phyloP scores from a whole-genome alignment of 2,797 vertebrate species.

The Allobates femoralis region DNA sequence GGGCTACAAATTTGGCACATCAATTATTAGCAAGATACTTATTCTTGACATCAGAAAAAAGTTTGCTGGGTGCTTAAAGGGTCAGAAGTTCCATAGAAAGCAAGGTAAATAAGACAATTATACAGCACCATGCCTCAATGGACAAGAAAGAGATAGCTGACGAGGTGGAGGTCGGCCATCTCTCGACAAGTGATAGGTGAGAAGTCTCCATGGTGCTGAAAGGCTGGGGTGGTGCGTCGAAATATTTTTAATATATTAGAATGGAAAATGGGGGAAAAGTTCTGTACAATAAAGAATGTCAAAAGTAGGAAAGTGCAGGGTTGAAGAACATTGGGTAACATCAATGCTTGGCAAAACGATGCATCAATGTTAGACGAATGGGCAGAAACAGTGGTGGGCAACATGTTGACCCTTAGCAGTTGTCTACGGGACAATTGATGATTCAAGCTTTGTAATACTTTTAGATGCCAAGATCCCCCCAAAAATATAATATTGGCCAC shows the following conservation, averaged over 20 bases:
- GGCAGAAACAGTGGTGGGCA: slow-evolving; percentile 31
- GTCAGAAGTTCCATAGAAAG: slow-evolving; percentile 19
- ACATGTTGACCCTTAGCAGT: neutral
- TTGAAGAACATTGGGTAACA: slow-evolving; percentile 11
- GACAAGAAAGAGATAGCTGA: neutral
- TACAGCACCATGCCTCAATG: neutral
- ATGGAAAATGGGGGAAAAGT: neutral
- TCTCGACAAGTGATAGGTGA: neutral
- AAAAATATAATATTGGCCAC: slow-evolving; percentile 25
- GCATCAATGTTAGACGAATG: neutral
- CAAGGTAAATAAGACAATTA: slow-evolving; percentile 20
- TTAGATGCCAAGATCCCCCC: neutral
- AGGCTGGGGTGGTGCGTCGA: slow-evolving; percentile 3
- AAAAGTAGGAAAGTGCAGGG: slow-evolving; percentile 5
- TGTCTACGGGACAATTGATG: neutral
- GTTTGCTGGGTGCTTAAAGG: slow-evolving; percentile 18
- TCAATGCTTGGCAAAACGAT: slow-evolving; percentile 14
- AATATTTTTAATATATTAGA: neutral
- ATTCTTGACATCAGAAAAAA: slow-evolving; percentile 23
- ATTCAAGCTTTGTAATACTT: neutral
- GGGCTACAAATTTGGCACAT: slow-evolving; percentile 52
- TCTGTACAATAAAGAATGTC: slow-evolving; percentile 26
- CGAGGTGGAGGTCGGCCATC: neutral
- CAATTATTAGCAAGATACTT: slow-evolving; percentile 40
- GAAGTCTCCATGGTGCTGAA: slow-evolving; percentile 16